A percentile compares a stretch with the other conserved stretches of the same genome.
These are phyloP conservation scores for Cynopterus brachyotis DNA, from an alignment of 2,113 vertebrate genomes.

Conservation along the genomic window DNA sequence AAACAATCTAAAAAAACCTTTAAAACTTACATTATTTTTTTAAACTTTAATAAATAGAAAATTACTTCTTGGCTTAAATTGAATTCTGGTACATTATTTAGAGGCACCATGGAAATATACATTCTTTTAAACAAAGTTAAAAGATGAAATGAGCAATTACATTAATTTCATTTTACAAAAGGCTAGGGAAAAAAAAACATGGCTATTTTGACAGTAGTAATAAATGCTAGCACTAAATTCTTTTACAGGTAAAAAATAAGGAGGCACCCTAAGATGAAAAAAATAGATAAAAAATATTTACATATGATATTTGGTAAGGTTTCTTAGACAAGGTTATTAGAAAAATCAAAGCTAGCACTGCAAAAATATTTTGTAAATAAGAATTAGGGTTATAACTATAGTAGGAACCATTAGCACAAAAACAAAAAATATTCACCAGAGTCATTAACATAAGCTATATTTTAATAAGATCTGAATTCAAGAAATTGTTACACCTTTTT, in stretches of 20 bases:
- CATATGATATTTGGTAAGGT: background rate
- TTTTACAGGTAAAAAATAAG: background rate
- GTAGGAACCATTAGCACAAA: slow-evolving; percentile 39
- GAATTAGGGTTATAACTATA: slow-evolving; percentile 17
- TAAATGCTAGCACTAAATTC: slow-evolving; percentile 17
- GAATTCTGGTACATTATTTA: slow-evolving; percentile 6
- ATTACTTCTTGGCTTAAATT: slow-evolving; percentile 30
- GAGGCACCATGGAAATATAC: background rate
- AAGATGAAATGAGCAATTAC: slow-evolving; percentile 35
- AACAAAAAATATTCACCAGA: background rate
- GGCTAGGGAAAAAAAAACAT: background rate
- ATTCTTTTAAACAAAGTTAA: slow-evolving; percentile 22
- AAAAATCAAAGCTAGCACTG: background rate
- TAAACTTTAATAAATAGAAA: background rate
- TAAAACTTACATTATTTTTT: background rate
- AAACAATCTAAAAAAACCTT: slow-evolving; percentile 50
- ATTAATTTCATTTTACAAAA: slow-evolving; percentile 21
- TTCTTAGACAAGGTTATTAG: background rate
- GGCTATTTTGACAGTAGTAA: background rate
- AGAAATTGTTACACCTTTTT: background rate
- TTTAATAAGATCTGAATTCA: slow-evolving; percentile 30
- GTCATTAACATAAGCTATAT: slow-evolving; percentile 9
- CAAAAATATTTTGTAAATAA: background rate
- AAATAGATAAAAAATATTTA: background rate
- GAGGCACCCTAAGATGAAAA: background rate